phyloP scores from a whole-genome alignment of 2,113 vertebrate species.

The Menura novaehollandiae region DNA sequence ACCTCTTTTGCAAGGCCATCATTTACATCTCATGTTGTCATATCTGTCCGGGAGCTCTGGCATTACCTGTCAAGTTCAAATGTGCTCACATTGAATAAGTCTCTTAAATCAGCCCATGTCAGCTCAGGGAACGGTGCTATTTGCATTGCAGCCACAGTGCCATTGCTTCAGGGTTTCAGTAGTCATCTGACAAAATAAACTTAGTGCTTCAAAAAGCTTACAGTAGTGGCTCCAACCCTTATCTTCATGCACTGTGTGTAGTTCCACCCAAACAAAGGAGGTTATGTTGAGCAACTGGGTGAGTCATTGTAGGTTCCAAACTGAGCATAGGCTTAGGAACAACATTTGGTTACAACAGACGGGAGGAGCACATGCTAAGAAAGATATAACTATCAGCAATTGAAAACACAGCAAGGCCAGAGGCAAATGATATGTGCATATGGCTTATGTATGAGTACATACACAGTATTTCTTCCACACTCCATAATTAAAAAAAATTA shows the following conservation, averaged over 20 bases:
- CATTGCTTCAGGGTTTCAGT: background rate
- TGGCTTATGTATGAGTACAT: background rate
- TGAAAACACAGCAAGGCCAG: conserved; percentile 3
- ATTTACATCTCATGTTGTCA: background rate
- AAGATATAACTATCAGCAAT: background rate
- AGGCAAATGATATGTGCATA: background rate
- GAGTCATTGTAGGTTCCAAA: background rate
- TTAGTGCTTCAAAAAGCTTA: background rate
- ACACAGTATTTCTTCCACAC: background rate
- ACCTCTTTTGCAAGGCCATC: background rate
- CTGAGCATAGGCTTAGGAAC: background rate
- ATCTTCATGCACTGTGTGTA: background rate
- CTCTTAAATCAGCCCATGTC: background rate
- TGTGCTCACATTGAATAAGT: background rate
- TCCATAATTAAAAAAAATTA: background rate
- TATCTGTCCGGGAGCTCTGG: background rate
- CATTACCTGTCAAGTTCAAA: background rate
- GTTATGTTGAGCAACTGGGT: conserved; percentile 27
- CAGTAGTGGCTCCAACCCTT: background rate
- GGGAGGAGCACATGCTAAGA: conserved; percentile 33
- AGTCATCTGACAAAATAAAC: background rate
- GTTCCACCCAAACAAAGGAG: conserved; percentile 34
- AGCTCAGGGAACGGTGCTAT: background rate
- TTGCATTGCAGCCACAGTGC: background rate
- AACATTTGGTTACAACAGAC: conserved; percentile 18